Conservation (phyloP, 2,888 invertebrate genomes). For the Sesia bembeciformis region DNA sequence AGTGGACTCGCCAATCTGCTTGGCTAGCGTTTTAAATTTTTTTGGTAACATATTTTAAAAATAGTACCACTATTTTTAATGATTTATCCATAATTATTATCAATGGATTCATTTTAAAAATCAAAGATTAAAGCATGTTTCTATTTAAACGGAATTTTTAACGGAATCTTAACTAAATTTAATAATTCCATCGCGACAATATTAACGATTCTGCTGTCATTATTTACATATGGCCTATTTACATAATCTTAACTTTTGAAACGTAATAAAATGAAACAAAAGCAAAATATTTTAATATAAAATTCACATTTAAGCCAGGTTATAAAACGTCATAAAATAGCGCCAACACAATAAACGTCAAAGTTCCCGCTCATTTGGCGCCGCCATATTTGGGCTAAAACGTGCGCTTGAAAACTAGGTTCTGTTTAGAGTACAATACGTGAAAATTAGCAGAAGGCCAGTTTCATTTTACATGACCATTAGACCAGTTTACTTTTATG, state of each 20-base stretch:
- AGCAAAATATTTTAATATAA: too few species aligned
- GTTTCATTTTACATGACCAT: not conserved
- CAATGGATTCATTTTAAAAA: too few species aligned
- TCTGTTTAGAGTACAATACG: not conserved
- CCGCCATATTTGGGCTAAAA: slow-evolving; percentile 4
- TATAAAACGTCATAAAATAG: not conserved
- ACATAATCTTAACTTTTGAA: not conserved
- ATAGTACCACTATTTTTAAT: too few species aligned
- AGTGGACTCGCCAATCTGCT: too few species aligned
- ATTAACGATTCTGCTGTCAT: not conserved
- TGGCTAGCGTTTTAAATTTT: too few species aligned
- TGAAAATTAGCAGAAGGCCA: not conserved
- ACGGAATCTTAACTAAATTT: too few species aligned
- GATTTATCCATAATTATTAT: too few species aligned
- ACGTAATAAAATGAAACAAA: too few species aligned
- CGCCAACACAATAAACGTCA: slow-evolving; percentile 2
- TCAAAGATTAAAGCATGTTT: too few species aligned
- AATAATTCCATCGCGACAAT: not conserved
- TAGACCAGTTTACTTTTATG: not conserved
- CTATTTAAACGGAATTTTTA: too few species aligned
- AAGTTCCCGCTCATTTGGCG: slow-evolving; percentile 2
- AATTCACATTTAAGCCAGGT: too few species aligned
- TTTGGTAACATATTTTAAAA: too few species aligned
- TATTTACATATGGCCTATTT: not conserved
- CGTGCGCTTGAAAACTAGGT: not conserved